A percentile compares a stretch with the other conserved stretches of the same genome.
Conservation (phyloP, 2,888 invertebrate species). For the Sceliomorpha sp. region DNA sequence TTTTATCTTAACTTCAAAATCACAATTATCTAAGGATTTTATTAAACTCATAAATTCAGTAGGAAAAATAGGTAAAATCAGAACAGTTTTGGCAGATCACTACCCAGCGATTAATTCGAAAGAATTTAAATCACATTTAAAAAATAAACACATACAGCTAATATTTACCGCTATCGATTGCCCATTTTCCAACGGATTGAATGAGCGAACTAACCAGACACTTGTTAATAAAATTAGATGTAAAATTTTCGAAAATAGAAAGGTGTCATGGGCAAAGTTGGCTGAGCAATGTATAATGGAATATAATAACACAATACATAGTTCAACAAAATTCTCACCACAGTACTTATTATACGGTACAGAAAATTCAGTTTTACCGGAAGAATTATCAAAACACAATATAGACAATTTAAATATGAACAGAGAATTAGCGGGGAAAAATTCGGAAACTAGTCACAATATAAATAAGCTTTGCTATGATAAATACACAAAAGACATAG, state of each 20-base stretch:
- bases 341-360: conserved; percentile 58
- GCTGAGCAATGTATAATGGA: conserved; percentile 61
- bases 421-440: too few relatives aligned
- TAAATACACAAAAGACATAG: conserved; percentile 21
- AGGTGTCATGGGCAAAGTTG: conserved; percentile 61
- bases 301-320: conserved; percentile 63
- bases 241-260: conserved; percentile 61
- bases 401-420: too few relatives aligned
- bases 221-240: conserved; percentile 65
- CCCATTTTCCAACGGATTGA: conserved; percentile 55
- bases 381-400: too few relatives aligned
- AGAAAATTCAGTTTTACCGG: conserved; percentile 44
- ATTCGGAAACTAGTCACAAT: conserved; percentile 42
- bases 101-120: conserved; percentile 62
- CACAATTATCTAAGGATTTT: too few relatives aligned
- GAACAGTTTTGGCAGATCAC: conserved; percentile 59
- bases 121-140: conserved; percentile 61
- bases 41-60: too few relatives aligned
- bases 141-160: conserved; percentile 54
- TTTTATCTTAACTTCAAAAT: too few relatives aligned
- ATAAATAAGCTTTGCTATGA: conserved; percentile 51
- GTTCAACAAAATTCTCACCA: conserved; percentile 59
- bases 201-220: conserved; percentile 58
- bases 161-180: conserved; percentile 63
- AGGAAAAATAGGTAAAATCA: conserved; percentile 31